A percentile compares a stretch with the other conserved stretches of the same genome.
Conservation (phyloP, 2,888 invertebrate species). For the Sminthurinus aureus region DNA sequence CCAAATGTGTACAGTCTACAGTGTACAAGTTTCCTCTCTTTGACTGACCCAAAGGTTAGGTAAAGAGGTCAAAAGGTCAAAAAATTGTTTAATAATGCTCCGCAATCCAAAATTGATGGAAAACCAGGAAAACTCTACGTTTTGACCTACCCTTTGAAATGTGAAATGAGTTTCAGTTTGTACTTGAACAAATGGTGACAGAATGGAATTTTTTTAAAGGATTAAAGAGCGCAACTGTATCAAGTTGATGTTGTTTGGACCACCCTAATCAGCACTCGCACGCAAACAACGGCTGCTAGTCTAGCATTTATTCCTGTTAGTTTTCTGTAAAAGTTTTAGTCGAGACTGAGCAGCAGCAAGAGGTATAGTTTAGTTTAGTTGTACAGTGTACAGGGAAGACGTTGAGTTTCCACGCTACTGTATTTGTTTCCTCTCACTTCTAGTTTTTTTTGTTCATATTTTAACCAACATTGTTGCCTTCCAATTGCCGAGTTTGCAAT, state of each 20-base stretch:
- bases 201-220: too few species aligned
- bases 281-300: conserved; percentile 34
- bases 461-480: not conserved
- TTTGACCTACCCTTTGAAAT: too few species aligned
- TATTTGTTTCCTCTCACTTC: not conserved
- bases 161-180: too few species aligned
- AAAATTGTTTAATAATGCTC: too few species aligned
- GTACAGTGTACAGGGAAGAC: not conserved
- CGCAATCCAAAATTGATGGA: too few species aligned
- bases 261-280: conserved; percentile 32
- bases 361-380: conserved; percentile 5
- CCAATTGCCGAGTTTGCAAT: not conserved
- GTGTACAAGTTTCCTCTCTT: too few species aligned
- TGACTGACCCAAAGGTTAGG: too few species aligned
- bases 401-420: not conserved
- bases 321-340: conserved; percentile 23
- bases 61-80: too few species aligned
- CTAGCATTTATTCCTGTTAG: conserved; percentile 17
- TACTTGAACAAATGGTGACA: too few species aligned
- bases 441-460: not conserved
- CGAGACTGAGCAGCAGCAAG: conserved; percentile 3
- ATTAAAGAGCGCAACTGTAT: not conserved
- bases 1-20: too few species aligned
- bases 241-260: too few species aligned
- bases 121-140: too few species aligned